Evolutionary conservation across 2,113 vertebrate genomes (phyloP).

Genomic region (Psophia crepitans): DNA sequence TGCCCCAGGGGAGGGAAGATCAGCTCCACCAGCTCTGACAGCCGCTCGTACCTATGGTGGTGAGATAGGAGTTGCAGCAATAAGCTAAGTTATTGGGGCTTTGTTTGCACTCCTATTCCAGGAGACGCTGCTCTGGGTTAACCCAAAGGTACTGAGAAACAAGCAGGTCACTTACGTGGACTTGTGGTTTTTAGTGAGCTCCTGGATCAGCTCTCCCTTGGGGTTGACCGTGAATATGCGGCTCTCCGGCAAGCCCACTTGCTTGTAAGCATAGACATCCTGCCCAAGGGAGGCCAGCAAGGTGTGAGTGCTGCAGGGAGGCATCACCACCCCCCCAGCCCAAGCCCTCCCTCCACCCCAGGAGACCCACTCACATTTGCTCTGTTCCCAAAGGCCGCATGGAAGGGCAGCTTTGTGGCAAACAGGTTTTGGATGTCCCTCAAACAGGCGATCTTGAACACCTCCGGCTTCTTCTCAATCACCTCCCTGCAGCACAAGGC

Average conservation of each 20-base stretch:
- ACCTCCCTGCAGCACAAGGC: constrained; percentile 80
- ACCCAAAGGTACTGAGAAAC: neutral
- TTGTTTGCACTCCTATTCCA: neutral
- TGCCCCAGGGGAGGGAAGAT: constrained; percentile 82
- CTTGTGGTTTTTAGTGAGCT: constrained; percentile 84
- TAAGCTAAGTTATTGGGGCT: no score
- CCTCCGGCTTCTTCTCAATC: constrained; percentile 93
- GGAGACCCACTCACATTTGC: constrained; percentile 76
- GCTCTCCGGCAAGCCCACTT: constrained; percentile 84
- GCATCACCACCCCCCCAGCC: neutral
- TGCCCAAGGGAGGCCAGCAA: neutral
- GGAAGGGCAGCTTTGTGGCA: constrained; percentile 78
- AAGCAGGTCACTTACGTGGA: constrained; percentile 79
- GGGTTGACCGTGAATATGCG: constrained; percentile 92
- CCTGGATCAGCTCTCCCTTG: constrained; percentile 89
- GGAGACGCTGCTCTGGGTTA: neutral
- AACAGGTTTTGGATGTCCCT: constrained; percentile 89
- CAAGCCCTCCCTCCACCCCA: neutral
- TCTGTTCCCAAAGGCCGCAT: constrained; percentile 92
- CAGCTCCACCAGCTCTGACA: constrained; percentile 86
- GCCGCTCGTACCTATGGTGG: constrained; percentile 79
- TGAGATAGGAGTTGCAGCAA: neutral
- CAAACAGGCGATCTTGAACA: constrained; percentile 92
- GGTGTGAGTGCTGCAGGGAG: neutral
- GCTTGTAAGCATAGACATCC: constrained; percentile 85